phyloP scores from a whole-genome alignment of 2,888 invertebrate species.

The Microchrysa polita region DNA sequence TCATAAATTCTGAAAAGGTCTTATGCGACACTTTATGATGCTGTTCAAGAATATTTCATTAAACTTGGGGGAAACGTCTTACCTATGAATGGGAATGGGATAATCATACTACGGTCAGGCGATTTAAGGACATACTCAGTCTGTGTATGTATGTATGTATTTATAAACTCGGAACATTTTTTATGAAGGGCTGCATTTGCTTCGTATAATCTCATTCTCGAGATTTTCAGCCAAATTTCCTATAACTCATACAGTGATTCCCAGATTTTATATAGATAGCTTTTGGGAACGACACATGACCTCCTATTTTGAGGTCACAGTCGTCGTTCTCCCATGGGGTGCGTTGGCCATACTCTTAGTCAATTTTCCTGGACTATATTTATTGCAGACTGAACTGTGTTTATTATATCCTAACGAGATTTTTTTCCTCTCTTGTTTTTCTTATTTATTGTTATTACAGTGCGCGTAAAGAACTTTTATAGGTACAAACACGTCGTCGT shows the following conservation, averaged over 20 bases:
- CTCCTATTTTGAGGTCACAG: background rate
- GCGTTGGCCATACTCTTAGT: background rate
- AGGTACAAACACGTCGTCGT: background rate
- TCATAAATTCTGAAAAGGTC: constrained; percentile 37
- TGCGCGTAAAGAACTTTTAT: constrained; percentile 2
- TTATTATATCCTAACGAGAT: constrained; percentile 35
- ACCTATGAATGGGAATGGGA: background rate
- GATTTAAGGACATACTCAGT: too few relatives aligned
- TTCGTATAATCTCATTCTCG: constrained; percentile 13
- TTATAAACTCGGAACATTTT: too few relatives aligned
- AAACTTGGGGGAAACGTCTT: background rate
- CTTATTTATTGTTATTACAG: constrained; percentile 34
- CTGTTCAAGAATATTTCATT: constrained; percentile 35
- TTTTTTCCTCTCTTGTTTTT: constrained; percentile 16
- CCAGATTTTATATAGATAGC: background rate
- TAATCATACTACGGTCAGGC: too few relatives aligned
- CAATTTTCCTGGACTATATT: constrained; percentile 28
- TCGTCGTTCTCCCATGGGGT: background rate
- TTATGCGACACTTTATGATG: constrained; percentile 37
- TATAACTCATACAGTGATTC: constrained; percentile 23
- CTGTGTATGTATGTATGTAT: too few relatives aligned
- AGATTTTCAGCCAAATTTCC: background rate
- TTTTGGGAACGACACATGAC: background rate
- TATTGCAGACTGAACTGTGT: constrained; percentile 24
- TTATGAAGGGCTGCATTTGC: background rate